Evolutionary conservation across 2,113 vertebrate species (phyloP).

Genomic region (Otolemur garnettii): DNA sequence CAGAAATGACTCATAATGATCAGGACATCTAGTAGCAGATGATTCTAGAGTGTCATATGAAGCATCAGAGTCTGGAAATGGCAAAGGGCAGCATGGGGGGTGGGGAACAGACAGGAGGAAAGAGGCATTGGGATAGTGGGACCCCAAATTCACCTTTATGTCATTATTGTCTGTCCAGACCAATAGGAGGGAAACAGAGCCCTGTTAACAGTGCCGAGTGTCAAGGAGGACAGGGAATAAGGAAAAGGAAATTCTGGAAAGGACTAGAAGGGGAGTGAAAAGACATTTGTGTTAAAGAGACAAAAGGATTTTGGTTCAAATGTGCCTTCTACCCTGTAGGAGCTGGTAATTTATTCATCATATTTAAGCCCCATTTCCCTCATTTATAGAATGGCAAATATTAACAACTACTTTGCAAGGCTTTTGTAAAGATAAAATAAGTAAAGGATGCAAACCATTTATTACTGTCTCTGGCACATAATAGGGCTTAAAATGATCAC

Average conservation of each 20-base stretch:
- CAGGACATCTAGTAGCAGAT: not conserved
- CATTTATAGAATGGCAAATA: constrained; percentile 24
- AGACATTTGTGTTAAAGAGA: not conserved
- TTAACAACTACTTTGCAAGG: not conserved
- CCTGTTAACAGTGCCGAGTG: not conserved
- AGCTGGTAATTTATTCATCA: not conserved
- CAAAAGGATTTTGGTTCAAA: not conserved
- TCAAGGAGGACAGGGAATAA: not conserved
- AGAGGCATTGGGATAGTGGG: not conserved
- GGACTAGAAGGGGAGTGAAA: not conserved
- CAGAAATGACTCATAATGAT: not conserved
- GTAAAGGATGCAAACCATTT: not conserved
- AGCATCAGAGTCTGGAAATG: not conserved
- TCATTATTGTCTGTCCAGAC: too few relatives aligned
- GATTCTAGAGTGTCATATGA: not conserved
- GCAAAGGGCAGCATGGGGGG: not conserved
- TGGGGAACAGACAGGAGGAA: not conserved
- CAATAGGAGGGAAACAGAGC: not conserved
- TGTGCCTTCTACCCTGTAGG: not conserved
- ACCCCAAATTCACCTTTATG: not conserved
- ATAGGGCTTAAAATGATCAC: not conserved
- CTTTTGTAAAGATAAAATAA: constrained; percentile 46
- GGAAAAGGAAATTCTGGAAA: not conserved
- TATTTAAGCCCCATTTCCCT: not conserved
- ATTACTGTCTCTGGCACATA: not conserved